Conservation (phyloP, 2,888 invertebrate genomes). For the Agriotes lineatus region DNA sequence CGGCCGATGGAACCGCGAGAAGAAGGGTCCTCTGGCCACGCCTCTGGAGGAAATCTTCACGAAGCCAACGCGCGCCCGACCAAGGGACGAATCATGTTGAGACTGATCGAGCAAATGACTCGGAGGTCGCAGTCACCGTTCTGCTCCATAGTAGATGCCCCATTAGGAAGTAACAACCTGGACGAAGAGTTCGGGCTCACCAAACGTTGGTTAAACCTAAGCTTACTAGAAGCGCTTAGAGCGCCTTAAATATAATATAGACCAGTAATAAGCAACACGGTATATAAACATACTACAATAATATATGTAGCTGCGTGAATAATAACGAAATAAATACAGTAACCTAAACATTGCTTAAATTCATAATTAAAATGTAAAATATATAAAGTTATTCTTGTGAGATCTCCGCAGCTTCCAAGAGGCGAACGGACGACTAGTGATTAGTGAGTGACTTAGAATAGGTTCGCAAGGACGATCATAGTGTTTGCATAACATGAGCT, state of each 20-base stretch:
- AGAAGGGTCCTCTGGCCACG: slow-evolving; percentile 67
- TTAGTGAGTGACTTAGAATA: slow-evolving; percentile 48
- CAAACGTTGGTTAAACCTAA: slow-evolving; percentile 33
- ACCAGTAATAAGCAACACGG: slow-evolving; percentile 38
- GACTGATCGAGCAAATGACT: slow-evolving; percentile 44
- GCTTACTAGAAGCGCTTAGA: slow-evolving; percentile 42
- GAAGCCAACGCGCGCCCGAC: slow-evolving; percentile 61
- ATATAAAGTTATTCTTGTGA: slow-evolving; percentile 31
- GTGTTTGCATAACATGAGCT: slow-evolving; percentile 71
- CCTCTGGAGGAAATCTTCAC: slow-evolving; percentile 66
- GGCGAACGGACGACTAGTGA: slow-evolving; percentile 44
- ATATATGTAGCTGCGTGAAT: slow-evolving; percentile 42
- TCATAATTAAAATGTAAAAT: slow-evolving; percentile 33
- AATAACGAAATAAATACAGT: slow-evolving; percentile 32
- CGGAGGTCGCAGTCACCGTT: slow-evolving; percentile 35
- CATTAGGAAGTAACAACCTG: slow-evolving; percentile 1
- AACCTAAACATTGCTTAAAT: slow-evolving; percentile 32
- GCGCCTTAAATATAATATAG: slow-evolving; percentile 39
- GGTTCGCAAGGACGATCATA: slow-evolving; percentile 65
- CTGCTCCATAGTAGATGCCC: slow-evolving; percentile 34
- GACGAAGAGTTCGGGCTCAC: slow-evolving; percentile 15
- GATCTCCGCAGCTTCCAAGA: slow-evolving; percentile 44
- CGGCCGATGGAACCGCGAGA: slow-evolving; percentile 66
- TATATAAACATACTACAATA: slow-evolving; percentile 36
- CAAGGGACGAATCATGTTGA: slow-evolving; percentile 61